These are phyloP conservation scores for Netelia inedita DNA, from an alignment of 2,888 invertebrate species.

Conservation along the genomic window DNA sequence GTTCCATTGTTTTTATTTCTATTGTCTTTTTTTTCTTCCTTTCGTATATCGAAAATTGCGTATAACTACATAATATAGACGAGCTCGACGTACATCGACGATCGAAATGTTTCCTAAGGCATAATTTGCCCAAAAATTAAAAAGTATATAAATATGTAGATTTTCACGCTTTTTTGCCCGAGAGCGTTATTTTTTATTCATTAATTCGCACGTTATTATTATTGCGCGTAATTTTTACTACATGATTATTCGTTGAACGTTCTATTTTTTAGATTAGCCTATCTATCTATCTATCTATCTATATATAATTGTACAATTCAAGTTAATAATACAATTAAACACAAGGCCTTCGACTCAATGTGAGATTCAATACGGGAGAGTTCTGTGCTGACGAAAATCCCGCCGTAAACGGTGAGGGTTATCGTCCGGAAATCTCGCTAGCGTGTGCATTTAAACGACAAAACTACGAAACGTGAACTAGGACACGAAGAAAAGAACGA, in stretches of 20 bases:
- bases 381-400: constrained; percentile 66
- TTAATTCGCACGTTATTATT: constrained; percentile 60
- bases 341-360: constrained; percentile 57
- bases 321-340: constrained; percentile 34
- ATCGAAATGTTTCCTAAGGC: constrained; percentile 81
- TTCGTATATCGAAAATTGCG: constrained; percentile 31
- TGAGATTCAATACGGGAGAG: constrained; percentile 83
- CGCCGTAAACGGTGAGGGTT: constrained; percentile 3
- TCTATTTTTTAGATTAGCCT: constrained; percentile 55
- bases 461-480: constrained; percentile 40
- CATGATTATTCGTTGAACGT: constrained; percentile 65
- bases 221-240: constrained; percentile 55
- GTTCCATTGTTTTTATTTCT: constrained; percentile 52
- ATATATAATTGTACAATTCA: constrained; percentile 40
- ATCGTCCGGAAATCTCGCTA: constrained; percentile 43
- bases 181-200: constrained; percentile 63
- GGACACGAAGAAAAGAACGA: background rate
- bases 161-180: constrained; percentile 71
- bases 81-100: constrained; percentile 25
- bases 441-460: constrained; percentile 73
- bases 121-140: constrained; percentile 77
- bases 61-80: constrained; percentile 32
- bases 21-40: constrained; percentile 43
- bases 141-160: constrained; percentile 72
- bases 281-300: constrained; percentile 41